Base-by-base conservation (phyloP, 1,140 invertebrate species). In the Campoletis sonorensis region DNA sequence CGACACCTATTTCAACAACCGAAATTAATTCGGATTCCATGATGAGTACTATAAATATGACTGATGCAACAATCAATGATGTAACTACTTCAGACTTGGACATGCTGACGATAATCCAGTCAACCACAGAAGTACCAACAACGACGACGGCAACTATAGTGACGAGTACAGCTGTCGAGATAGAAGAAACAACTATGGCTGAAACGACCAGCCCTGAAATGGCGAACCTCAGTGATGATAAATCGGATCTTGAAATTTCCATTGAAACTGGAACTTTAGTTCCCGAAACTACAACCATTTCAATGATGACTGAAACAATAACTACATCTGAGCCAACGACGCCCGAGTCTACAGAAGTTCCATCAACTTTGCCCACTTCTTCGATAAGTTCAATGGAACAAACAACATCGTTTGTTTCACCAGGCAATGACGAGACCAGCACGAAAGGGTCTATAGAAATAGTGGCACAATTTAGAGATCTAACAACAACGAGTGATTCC, bases 401-500 rank as follows among this genome's bases (percentile, higher is more conserved):
- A 13, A 86, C 33, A 13, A 79, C 68, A 21, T 23, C 33, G 18
- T 37, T 61, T 40, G 68, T 10, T 33, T 13, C 49, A 70, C 15
- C 51, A 26, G 67, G n/a, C 15, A 23, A 26, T n/a, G 70, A 67
- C 18, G 7, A 5, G 40, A 23, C 1, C 21, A 77, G n/a, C 15
- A 76, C 70, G 15, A 72, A n/a, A 21, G 58, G 71, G 51, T 75
- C 18, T 8, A 70, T 82, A 61, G 77, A 85, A 68, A 67, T 79
- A 45, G 67, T 84, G 33, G n/a, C 77, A 21, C 82, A 81, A 10
- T 81, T 79, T 58, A 67, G 79, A 61, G 83, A 54, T 67, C 67
- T 80, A 54, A 85, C 81, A 18, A 27, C 54, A 72, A 72, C n/a
- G 8, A 15, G 45, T 1, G 13, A 10, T 45, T n/a, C 75, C 71